Evolutionary conservation across 1,140 invertebrate species (phyloP).

Genomic region (Drosophila parvula): DNA sequence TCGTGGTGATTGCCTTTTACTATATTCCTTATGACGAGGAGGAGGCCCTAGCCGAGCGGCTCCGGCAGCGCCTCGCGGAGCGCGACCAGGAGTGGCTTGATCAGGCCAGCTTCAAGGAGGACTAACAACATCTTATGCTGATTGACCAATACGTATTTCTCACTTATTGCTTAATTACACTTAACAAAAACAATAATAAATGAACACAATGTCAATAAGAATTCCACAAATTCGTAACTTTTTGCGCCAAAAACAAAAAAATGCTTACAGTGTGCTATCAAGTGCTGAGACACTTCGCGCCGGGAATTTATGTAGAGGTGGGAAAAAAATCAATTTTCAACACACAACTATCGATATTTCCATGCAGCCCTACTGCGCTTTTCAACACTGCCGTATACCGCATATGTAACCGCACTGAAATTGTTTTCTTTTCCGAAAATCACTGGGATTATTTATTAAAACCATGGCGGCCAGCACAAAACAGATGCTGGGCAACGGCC

Average conservation of each 20-base stretch:
- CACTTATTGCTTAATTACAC: not conserved
- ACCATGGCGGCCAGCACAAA: constrained; percentile 59
- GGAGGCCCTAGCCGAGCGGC: constrained; percentile 10
- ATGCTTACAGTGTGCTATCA: constrained; percentile 9
- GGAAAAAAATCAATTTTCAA: no score
- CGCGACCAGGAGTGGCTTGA: constrained; percentile 12
- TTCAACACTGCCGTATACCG: constrained; percentile 25
- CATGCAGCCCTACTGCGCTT: not conserved
- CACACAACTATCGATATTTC: not conserved
- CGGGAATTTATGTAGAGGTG: no score
- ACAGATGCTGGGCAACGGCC: constrained; percentile 7
- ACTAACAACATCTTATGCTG: not conserved
- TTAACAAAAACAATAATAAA: not conserved
- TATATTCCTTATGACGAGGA: constrained; percentile 85
- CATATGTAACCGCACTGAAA: constrained; percentile 64
- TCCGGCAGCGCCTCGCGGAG: not conserved
- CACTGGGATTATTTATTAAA: constrained; percentile 4
- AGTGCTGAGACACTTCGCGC: not conserved
- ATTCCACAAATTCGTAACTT: not conserved
- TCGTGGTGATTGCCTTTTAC: constrained; percentile 89
- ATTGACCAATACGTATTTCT: not conserved
- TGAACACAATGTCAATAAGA: not conserved
- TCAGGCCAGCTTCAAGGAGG: not conserved
- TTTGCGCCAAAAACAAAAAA: not conserved
- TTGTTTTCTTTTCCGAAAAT: constrained; percentile 10